A percentile compares a stretch with the other conserved stretches of the same genome.
These are phyloP conservation scores for Crotalus tigris DNA, from an alignment of 2,113 vertebrate genomes.

Conservation along the genomic window DNA sequence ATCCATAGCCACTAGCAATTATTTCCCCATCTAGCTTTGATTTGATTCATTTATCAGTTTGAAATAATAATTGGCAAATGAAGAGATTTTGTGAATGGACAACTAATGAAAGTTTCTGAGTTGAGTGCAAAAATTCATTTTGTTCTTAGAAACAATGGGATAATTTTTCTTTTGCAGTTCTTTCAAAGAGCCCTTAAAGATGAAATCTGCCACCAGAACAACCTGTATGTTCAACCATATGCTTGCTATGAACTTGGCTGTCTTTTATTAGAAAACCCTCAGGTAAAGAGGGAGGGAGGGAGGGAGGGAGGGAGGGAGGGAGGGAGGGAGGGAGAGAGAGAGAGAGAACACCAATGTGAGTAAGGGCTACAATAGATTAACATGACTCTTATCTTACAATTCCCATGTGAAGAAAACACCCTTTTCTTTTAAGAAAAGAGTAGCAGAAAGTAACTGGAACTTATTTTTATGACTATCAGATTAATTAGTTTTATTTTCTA, in stretches of 20 bases:
- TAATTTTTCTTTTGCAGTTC: slow-evolving; percentile 69
- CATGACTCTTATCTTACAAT: neutral
- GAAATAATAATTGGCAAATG: neutral
- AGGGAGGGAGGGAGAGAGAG: too few species aligned
- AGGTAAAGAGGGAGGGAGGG: slow-evolving; percentile 73
- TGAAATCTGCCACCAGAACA: slow-evolving; percentile 82
- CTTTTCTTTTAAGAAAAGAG: neutral
- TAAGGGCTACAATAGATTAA: neutral
- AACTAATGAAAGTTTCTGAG: neutral
- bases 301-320: too few species aligned
- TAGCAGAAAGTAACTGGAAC: neutral
- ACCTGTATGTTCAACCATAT: slow-evolving; percentile 90
- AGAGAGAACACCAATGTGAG: neutral
- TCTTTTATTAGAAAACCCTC: slow-evolving; percentile 85
- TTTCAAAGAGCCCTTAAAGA: slow-evolving; percentile 89
- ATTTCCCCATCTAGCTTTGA: neutral
- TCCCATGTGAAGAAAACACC: neutral
- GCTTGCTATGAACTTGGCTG: slow-evolving; percentile 97
- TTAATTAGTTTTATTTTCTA: neutral
- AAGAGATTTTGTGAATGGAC: neutral
- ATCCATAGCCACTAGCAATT: neutral
- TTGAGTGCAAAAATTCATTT: neutral
- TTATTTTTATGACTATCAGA: neutral
- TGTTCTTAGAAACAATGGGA: neutral
- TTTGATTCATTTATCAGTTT: neutral